Evolutionary conservation across 2,888 invertebrate species (phyloP).

Genomic region (Clanis bilineata): DNA sequence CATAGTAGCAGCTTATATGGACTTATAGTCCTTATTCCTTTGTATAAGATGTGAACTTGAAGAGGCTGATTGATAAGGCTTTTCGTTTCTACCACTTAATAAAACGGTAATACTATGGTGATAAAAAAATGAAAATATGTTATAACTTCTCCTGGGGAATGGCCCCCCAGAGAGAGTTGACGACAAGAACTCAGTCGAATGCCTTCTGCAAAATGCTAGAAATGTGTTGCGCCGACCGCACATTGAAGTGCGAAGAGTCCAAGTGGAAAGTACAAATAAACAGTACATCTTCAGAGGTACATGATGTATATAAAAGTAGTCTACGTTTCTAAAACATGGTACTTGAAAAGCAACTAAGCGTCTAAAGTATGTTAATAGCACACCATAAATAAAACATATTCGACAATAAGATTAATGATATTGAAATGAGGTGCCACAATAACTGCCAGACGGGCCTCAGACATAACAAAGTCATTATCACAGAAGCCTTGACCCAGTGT

Average conservation of each 20-base stretch:
- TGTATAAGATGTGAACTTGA: neutral
- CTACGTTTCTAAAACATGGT: too few species aligned
- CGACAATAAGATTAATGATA: slow-evolving; percentile 20
- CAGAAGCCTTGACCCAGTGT: slow-evolving; percentile 25
- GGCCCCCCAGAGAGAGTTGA: too few species aligned
- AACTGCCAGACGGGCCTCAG: slow-evolving; percentile 21
- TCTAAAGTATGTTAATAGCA: neutral
- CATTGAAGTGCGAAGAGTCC: too few species aligned
- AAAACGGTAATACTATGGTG: too few species aligned
- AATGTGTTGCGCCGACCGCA: too few species aligned
- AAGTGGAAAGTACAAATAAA: too few species aligned
- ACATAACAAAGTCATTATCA: slow-evolving; percentile 26
- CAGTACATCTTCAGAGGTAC: too few species aligned
- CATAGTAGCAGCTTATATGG: neutral
- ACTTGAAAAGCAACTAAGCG: neutral
- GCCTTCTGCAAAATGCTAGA: too few species aligned
- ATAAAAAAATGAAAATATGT: too few species aligned
- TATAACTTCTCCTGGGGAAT: too few species aligned
- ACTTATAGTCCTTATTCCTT: neutral
- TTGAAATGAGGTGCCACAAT: slow-evolving; percentile 22
- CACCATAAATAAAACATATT: neutral
- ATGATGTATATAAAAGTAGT: too few species aligned
- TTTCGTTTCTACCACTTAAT: neutral
- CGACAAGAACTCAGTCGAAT: too few species aligned
- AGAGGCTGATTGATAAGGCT: neutral